These are phyloP conservation scores for Lepus europaeus DNA, from an alignment of 2,113 vertebrate species.

Conservation along the genomic window DNA sequence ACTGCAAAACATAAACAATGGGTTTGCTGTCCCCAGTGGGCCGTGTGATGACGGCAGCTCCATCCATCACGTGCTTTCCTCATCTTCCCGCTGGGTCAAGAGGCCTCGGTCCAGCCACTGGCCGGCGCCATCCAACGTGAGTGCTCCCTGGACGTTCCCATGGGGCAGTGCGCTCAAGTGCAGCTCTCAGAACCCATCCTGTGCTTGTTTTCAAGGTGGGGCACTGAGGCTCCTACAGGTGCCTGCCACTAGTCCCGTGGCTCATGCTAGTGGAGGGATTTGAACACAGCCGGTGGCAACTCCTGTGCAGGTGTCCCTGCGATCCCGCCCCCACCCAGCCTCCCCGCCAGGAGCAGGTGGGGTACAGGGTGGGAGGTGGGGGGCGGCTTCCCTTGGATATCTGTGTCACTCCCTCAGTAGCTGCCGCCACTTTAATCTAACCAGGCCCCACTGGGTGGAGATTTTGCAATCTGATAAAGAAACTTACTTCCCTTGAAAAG, in stretches of 20 bases:
- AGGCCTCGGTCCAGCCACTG: background rate
- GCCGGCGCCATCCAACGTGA: background rate
- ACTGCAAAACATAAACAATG: too few relatives aligned
- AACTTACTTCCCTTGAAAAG: slow-evolving; percentile 18
- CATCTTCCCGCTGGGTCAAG: background rate
- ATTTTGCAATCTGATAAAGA: slow-evolving; percentile 43
- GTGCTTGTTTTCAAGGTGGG: background rate
- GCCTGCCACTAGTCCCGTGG: background rate
- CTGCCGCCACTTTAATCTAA: background rate
- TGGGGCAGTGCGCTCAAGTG: too few relatives aligned
- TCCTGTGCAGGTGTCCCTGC: too few relatives aligned
- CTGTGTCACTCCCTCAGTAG: background rate
- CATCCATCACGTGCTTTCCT: background rate
- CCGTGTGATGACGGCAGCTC: background rate
- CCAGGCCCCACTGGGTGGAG: background rate
- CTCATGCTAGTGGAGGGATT: background rate
- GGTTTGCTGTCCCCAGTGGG: too few relatives aligned
- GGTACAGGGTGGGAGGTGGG: too few relatives aligned
- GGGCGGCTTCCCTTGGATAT: background rate
- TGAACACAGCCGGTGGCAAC: background rate
- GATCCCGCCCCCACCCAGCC: rapidly evolving
- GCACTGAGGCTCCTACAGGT: background rate
- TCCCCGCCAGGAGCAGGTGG: background rate
- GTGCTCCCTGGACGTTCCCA: background rate
- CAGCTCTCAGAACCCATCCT: too few relatives aligned